phyloP scores from a whole-genome alignment of 2,113 vertebrate genomes.

The Saccopteryx bilineata region DNA sequence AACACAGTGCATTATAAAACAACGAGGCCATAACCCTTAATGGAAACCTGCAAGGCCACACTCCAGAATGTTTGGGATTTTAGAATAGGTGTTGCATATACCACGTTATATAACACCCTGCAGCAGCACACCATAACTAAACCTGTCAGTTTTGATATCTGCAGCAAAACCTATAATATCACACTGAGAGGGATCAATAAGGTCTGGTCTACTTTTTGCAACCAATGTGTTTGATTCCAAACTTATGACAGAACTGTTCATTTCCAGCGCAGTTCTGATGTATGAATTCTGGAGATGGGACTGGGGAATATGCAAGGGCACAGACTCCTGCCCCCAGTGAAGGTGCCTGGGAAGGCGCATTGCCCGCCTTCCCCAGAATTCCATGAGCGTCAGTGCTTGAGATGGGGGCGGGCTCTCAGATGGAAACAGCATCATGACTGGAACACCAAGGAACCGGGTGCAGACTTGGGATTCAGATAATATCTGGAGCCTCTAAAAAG shows the following conservation, averaged over 20 bases:
- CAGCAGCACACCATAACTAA: neutral
- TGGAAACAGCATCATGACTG: neutral
- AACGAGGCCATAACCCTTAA: neutral
- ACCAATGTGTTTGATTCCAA: conserved; percentile 34
- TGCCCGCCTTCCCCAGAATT: neutral
- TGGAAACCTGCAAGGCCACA: neutral
- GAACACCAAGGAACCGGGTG: neutral
- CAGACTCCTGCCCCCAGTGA: neutral
- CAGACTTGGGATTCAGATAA: neutral
- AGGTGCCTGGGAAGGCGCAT: neutral
- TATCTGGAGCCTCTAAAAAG: neutral
- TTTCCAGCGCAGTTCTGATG: neutral
- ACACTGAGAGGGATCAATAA: neutral
- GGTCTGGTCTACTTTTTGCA: neutral
- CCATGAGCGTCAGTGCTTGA: neutral
- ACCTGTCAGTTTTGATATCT: neutral
- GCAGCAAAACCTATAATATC: neutral
- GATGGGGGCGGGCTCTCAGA: neutral
- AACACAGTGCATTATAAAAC: neutral
- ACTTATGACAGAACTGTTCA: neutral
- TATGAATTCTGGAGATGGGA: neutral
- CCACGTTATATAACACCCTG: neutral
- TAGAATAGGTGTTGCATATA: neutral
- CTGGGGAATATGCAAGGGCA: neutral
- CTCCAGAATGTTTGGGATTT: neutral